phyloP scores from a whole-genome alignment of 2,113 vertebrate genomes.

The Melanotaenia duboulayi region DNA sequence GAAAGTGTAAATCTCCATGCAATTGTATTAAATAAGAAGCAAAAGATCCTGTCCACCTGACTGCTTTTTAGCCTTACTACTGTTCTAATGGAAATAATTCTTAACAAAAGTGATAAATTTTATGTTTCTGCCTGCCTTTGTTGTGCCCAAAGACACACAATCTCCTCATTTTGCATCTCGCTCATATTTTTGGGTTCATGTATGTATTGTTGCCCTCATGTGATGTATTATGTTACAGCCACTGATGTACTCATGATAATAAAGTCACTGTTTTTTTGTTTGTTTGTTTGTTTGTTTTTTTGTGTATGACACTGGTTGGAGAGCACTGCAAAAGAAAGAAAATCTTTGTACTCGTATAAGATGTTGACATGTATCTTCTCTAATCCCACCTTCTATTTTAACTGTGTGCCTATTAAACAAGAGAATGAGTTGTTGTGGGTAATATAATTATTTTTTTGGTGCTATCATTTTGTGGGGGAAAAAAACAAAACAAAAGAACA shows the following conservation, averaged over 20 bases:
- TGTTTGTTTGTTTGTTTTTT: slow-evolving; percentile 14
- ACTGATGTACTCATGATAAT: slow-evolving; percentile 50
- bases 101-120: slow-evolving; percentile 39
- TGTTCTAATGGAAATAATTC: slow-evolving; percentile 20
- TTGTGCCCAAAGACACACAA: slow-evolving; percentile 60
- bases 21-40: slow-evolving; percentile 8
- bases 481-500: slow-evolving; percentile 76
- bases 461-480: slow-evolving; percentile 81
- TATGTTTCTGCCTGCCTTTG: slow-evolving; percentile 55
- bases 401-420: slow-evolving; percentile 74
- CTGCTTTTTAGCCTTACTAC: slow-evolving; percentile 64
- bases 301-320: slow-evolving; percentile 51
- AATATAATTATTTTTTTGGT: slow-evolving; percentile 82
- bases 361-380: slow-evolving; percentile 13
- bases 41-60: slow-evolving; percentile 27
- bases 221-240: slow-evolving; percentile 60
- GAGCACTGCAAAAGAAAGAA: slow-evolving; percentile 31
- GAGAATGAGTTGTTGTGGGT: slow-evolving; percentile 56
- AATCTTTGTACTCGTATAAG: slow-evolving; percentile 4
- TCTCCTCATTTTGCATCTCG: slow-evolving; percentile 9
- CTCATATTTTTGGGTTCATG: slow-evolving; percentile 8
- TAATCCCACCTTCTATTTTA: slow-evolving; percentile 34
- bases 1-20: background rate
- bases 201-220: slow-evolving; percentile 57
- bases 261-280: slow-evolving; percentile 26